phyloP scores from a whole-genome alignment of 2,888 invertebrate genomes.

The Abrostola tripartita region DNA sequence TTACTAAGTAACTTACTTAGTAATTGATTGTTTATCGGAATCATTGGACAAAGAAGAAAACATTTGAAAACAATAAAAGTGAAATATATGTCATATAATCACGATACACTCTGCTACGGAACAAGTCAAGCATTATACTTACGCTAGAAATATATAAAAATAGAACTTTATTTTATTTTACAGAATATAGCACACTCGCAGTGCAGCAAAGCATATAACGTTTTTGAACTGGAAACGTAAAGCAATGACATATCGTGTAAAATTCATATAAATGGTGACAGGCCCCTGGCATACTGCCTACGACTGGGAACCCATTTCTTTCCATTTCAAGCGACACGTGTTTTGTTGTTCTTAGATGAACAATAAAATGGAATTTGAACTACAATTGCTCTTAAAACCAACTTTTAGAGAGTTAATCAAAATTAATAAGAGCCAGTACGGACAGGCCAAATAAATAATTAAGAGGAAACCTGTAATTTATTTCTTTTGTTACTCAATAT shows the following conservation, averaged over 20 bases:
- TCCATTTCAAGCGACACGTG: slow-evolving; percentile 30
- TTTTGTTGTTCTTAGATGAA: slow-evolving; percentile 14
- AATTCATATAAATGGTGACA: slow-evolving; percentile 31
- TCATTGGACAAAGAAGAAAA: too few relatives aligned
- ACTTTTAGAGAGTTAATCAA: too few relatives aligned
- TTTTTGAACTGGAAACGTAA: slow-evolving; percentile 6
- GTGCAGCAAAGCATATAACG: slow-evolving; percentile 5
- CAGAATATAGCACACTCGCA: neutral
- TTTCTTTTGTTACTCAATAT: too few relatives aligned
- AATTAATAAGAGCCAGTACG: too few relatives aligned
- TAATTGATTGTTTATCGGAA: too few relatives aligned
- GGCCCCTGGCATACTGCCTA: slow-evolving; percentile 31
- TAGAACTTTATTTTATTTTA: neutral
- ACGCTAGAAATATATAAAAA: neutral
- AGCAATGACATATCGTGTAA: slow-evolving; percentile 31
- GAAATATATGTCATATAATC: too few relatives aligned
- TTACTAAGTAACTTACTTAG: too few relatives aligned
- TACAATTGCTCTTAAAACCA: neutral
- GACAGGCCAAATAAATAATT: too few relatives aligned
- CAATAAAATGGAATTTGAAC: slow-evolving; percentile 14
- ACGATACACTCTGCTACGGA: too few relatives aligned
- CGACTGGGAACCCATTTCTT: slow-evolving; percentile 31
- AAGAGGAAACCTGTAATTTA: too few relatives aligned
- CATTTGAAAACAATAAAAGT: too few relatives aligned
- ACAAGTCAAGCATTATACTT: neutral